Evolutionary conservation across 2,113 vertebrate genomes (phyloP).

Genomic region (Mionectes macconnelli): DNA sequence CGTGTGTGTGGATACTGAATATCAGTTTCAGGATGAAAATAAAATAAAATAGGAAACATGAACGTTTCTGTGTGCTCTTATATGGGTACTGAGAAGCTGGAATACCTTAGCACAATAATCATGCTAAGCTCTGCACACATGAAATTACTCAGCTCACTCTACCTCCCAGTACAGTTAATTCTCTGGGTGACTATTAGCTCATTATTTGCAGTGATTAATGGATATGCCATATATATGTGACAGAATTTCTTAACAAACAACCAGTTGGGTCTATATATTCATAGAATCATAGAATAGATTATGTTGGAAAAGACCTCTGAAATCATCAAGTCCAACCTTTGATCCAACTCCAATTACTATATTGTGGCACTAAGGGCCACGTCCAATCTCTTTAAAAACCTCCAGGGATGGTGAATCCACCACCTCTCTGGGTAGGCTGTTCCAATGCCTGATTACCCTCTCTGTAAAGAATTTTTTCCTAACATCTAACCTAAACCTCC

Average conservation of each 20-base stretch:
- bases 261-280: neutral
- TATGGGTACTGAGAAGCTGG: neutral
- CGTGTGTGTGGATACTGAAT: neutral
- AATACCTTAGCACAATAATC: neutral
- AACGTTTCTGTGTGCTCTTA: neutral
- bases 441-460: too few relatives aligned
- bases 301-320: too few relatives aligned
- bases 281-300: too few relatives aligned
- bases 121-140: neutral
- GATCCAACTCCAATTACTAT: too few relatives aligned
- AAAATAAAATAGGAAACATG: neutral
- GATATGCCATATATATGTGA: neutral
- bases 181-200: neutral
- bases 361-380: too few relatives aligned
- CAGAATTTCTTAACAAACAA: neutral
- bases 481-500: too few relatives aligned
- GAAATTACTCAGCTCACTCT: neutral
- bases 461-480: too few relatives aligned
- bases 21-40: neutral
- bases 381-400: too few relatives aligned
- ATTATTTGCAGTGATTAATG: neutral
- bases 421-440: too few relatives aligned
- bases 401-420: too few relatives aligned
- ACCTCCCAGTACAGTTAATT: neutral
- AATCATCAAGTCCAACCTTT: too few relatives aligned